Evolutionary conservation across 2,888 invertebrate species (phyloP).

Genomic region (Aleiodes alternator): DNA sequence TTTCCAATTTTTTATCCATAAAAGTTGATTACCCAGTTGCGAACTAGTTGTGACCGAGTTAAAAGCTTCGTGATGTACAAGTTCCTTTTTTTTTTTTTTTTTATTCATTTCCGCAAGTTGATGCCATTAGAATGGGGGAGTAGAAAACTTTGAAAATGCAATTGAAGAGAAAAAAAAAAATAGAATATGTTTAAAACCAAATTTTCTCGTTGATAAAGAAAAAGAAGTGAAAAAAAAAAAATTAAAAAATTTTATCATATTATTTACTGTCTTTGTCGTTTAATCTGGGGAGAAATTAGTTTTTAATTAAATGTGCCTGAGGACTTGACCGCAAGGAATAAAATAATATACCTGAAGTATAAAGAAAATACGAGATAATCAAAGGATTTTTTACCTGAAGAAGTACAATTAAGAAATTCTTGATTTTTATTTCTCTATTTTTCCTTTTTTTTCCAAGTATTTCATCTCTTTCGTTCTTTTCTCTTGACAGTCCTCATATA

Average conservation of each 20-base stretch:
- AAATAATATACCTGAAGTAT: neutral
- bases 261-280: neutral
- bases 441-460: neutral
- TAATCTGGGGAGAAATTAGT: neutral
- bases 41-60: too few relatives aligned
- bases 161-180: too few relatives aligned
- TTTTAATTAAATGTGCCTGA: constrained; percentile 21
- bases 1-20: too few relatives aligned
- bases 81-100: too few relatives aligned
- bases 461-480: neutral
- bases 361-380: constrained; percentile 1
- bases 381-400: constrained; percentile 1
- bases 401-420: neutral
- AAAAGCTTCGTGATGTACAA: too few relatives aligned
- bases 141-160: too few relatives aligned
- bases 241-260: neutral
- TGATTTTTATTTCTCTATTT: too few relatives aligned
- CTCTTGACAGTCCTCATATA: constrained; percentile 21
- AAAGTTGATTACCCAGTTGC: too few relatives aligned
- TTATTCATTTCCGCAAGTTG: too few relatives aligned
- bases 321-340: neutral
- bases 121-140: too few relatives aligned
- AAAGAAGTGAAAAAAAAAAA: neutral
- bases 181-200: neutral
- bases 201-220: neutral